Evolutionary conservation across 2,113 vertebrate genomes (phyloP), one percentile per base, ranked within the genome.

Genomic region (Xiphophorus couchianus): DNA sequence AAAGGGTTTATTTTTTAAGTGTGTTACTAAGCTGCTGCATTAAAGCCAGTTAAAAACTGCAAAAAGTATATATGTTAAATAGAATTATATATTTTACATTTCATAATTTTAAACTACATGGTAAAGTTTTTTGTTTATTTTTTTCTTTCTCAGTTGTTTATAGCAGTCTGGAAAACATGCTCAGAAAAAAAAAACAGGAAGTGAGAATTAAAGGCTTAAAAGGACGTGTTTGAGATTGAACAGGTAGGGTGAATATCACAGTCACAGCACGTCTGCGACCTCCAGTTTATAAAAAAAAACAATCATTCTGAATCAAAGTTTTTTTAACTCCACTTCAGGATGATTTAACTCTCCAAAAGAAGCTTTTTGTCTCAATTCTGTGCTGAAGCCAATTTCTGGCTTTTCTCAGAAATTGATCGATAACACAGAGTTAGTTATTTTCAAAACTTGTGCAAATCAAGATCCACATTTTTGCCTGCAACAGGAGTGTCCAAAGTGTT

Each of bases 1-100:
- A 71, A 82, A 72, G 84, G 74, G 66, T 67, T 76, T 25, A 30
- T 81, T 73, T 65, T 2, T 80, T 25, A 64, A 61, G 22, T n/a
- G 29, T 25, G 28, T 37, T 44, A n/a, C 28, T 73, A 72, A 44
- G 84, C 86, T 88, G 84, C 86, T 86, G 63, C 58, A 62, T n/a
- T 42, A 13, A 68, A 69, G 35, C 31, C 42, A 67, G 31, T 61
- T 27, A 80, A 12, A 62, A 68, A 62, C 77, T 84, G 39, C 42
- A 63, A 39, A 63, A 39, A 31, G 82, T 39, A 67, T 19, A 66
- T 39, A 70, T 66, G 69, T 31, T 64, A 37, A 19, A 33, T 1
- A 72, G 62, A n/a, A 48, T 58, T 25, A 58, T 27, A 62, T 22
- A 9, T 61, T 37, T 73, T 64, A 28, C 13, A 19, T 58, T 71